Conservation (phyloP, 2,888 invertebrate genomes). For the Heliconius charithonia region DNA sequence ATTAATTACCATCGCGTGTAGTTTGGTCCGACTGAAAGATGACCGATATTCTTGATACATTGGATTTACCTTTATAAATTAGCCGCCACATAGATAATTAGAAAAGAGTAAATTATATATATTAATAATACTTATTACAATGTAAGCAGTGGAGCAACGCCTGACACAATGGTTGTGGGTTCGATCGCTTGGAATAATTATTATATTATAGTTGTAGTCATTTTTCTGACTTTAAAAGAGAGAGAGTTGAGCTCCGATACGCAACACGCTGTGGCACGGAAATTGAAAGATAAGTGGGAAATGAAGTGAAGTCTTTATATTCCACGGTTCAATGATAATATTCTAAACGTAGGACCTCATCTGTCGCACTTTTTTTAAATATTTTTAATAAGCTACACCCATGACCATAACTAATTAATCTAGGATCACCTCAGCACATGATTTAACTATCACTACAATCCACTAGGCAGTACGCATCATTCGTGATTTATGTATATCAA, state of each 20-base stretch:
- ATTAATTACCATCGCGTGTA: constrained; percentile 28
- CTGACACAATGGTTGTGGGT: neutral
- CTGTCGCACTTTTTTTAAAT: too few relatives aligned
- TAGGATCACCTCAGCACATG: too few relatives aligned
- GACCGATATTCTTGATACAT: constrained; percentile 24
- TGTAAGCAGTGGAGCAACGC: neutral
- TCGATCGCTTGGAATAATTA: neutral
- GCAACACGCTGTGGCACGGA: too few relatives aligned
- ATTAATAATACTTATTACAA: neutral
- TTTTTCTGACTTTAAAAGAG: too few relatives aligned
- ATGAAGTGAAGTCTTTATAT: too few relatives aligned
- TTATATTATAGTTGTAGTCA: neutral
- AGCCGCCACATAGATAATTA: neutral
- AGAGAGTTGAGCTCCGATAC: too few relatives aligned
- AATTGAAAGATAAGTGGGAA: too few relatives aligned
- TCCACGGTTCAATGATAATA: too few relatives aligned
- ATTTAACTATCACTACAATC: neutral
- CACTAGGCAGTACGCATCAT: neutral
- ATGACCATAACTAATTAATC: too few relatives aligned
- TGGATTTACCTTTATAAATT: constrained; percentile 22
- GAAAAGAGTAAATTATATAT: neutral
- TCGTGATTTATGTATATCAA: constrained; percentile 11
- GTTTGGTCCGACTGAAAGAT: constrained; percentile 12
- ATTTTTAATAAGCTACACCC: too few relatives aligned
- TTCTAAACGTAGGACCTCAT: too few relatives aligned